These are phyloP conservation scores for Liodrosophila aerea DNA, from an alignment of 2,888 invertebrate species.

Conservation along the genomic window DNA sequence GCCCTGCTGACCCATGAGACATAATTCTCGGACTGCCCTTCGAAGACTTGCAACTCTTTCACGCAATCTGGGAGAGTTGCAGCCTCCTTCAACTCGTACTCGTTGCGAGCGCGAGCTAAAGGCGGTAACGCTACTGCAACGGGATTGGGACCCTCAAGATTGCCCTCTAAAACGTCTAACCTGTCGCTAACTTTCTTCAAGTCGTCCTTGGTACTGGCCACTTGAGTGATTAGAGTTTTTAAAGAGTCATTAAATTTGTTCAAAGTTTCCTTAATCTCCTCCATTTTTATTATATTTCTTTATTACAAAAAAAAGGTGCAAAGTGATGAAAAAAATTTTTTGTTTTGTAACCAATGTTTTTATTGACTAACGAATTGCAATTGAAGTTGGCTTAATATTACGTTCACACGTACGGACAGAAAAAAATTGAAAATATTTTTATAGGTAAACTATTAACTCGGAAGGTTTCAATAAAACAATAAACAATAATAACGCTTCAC, in stretches of 20 bases:
- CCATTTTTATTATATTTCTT: too few relatives aligned
- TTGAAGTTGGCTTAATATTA: too few relatives aligned
- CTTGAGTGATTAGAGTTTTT: neutral
- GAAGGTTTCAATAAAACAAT: too few relatives aligned
- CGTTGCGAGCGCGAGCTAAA: neutral
- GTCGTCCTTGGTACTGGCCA: neutral
- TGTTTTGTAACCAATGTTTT: too few relatives aligned
- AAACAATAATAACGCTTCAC: too few relatives aligned
- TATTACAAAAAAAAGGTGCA: too few relatives aligned
- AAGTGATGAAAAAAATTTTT: neutral
- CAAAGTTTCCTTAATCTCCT: neutral
- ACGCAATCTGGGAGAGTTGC: neutral
- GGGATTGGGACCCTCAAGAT: too few relatives aligned
- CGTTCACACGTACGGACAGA: too few relatives aligned
- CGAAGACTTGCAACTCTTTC: neutral
- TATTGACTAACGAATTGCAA: neutral
- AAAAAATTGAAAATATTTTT: too few relatives aligned
- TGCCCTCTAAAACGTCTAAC: neutral
- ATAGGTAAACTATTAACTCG: too few relatives aligned
- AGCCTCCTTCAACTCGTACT: neutral
- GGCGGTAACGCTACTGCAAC: neutral
- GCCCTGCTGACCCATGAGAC: slow-evolving; percentile 12
- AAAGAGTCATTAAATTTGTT: neutral
- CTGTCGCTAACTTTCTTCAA: neutral
- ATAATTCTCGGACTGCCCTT: neutral